Evolutionary conservation across 2,888 invertebrate genomes (phyloP).

Genomic region (Nyleta sp.): DNA sequence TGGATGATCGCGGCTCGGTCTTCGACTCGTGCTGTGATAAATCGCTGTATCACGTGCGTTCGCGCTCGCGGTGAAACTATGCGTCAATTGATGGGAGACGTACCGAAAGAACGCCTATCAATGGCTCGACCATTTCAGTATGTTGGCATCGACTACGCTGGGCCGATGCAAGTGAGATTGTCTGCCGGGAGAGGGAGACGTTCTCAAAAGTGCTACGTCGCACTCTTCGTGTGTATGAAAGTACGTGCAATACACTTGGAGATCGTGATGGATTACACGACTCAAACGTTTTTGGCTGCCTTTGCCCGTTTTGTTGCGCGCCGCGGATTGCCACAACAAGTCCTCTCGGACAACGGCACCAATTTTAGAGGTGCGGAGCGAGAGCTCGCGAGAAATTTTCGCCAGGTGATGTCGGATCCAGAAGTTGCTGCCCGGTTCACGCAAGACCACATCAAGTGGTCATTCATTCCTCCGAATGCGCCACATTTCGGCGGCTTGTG

Average conservation of each 20-base stretch:
- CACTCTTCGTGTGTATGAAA: not conserved
- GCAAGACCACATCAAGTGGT: not conserved
- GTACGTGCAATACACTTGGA: conserved; percentile 6
- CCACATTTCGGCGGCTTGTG: conserved; percentile 21
- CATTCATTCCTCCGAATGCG: conserved; percentile 2
- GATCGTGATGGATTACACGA: not conserved
- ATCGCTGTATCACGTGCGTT: not conserved
- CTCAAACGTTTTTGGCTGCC: not conserved
- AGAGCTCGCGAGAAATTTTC: not conserved
- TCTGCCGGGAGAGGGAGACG: not conserved
- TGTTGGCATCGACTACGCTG: conserved; percentile 6
- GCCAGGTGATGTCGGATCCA: not conserved
- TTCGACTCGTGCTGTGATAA: not conserved
- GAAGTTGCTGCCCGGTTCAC: not conserved
- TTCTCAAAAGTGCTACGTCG: not conserved
- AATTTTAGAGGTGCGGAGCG: not conserved
- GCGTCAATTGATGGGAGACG: not conserved
- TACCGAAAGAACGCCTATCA: not conserved
- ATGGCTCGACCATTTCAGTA: not conserved
- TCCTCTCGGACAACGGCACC: conserved; percentile 1
- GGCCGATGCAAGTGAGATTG: not conserved
- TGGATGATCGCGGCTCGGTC: not conserved
- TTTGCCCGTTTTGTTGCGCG: not conserved
- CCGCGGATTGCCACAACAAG: not conserved
- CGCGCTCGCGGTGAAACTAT: not conserved